Evolutionary conservation across 2,888 invertebrate species (phyloP).

Genomic region (Spilosoma lubricipeda): DNA sequence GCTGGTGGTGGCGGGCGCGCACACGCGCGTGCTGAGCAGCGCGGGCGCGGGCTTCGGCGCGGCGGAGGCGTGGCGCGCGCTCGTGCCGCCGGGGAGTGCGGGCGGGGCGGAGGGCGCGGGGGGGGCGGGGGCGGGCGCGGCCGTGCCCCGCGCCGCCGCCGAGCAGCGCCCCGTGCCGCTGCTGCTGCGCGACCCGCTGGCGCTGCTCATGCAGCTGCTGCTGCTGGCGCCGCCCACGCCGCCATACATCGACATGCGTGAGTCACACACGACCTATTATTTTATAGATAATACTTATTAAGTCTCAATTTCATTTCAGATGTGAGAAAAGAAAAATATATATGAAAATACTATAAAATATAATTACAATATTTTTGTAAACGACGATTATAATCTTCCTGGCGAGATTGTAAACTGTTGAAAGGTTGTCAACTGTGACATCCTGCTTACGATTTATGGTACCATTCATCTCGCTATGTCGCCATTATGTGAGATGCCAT

Average conservation of each 20-base stretch:
- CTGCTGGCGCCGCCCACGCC: conserved; percentile 94
- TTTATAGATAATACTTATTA: no score
- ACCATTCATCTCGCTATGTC: no score
- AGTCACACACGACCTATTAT: conserved; percentile 59
- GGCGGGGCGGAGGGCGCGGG: conserved; percentile 27
- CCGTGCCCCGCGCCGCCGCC: conserved; percentile 41
- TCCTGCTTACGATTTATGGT: no score
- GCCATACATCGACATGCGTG: conserved; percentile 90
- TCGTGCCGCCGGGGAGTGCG: conserved; percentile 39
- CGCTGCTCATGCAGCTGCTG: conserved; percentile 94
- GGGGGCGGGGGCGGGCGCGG: conserved; percentile 22
- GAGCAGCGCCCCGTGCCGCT: conserved; percentile 88
- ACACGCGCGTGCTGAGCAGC: conserved; percentile 89
- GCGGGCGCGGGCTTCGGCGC: conserved; percentile 66
- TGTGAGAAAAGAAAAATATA: no score
- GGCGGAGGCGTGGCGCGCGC: conserved; percentile 59
- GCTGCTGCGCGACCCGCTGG: conserved; percentile 94
- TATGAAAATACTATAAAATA: no score
- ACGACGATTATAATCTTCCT: no score
- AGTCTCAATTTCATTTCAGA: no score
- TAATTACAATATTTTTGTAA: no score
- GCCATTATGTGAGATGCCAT: no score
- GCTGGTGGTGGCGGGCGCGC: conserved; percentile 94
- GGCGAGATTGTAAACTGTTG: no score
- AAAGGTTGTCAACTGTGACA: no score